Percentiles rank a stretch among this genome's conserved stretches.
Evolutionary conservation across 2,797 vertebrate species (phyloP).

Genomic region (Microctenopoma lineatum): DNA sequence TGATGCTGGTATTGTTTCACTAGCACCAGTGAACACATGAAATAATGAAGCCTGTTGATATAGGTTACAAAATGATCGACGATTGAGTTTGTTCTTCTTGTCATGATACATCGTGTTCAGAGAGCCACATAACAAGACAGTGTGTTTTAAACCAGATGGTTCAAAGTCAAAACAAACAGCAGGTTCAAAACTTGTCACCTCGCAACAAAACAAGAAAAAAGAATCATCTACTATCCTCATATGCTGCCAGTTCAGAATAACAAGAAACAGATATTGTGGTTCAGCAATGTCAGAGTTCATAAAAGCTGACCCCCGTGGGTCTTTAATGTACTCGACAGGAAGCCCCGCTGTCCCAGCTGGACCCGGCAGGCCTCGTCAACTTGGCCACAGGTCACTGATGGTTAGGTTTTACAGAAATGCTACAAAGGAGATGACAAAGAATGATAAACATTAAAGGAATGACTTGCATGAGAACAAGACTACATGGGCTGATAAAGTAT

Average conservation of each 20-base stretch:
- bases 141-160: slow-evolving; percentile 1
- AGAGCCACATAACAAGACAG: not conserved
- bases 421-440: slow-evolving; percentile 9
- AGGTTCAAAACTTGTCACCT: slow-evolving; percentile 32
- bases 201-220: slow-evolving; percentile 3
- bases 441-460: not conserved
- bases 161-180: slow-evolving; percentile 46
- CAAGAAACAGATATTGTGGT: slow-evolving; percentile 57
- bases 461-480: slow-evolving; percentile 11
- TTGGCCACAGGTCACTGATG: slow-evolving; percentile 30
- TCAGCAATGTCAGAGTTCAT: slow-evolving; percentile 52
- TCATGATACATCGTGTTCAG: slow-evolving; percentile 13
- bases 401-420: slow-evolving; percentile 33
- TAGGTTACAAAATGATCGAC: slow-evolving; percentile 1
- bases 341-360: slow-evolving; percentile 53
- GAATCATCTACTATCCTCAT: slow-evolving; percentile 1
- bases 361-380: slow-evolving; percentile 30
- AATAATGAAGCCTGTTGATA: slow-evolving; percentile 14
- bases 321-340: slow-evolving; percentile 67
- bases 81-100: slow-evolving; percentile 8
- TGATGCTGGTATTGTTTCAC: slow-evolving; percentile 31
- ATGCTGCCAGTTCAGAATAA: slow-evolving; percentile 50
- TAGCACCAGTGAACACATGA: not conserved
- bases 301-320: slow-evolving; percentile 54
- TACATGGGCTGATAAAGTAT: slow-evolving; percentile 1